phyloP scores from a whole-genome alignment of 2,888 invertebrate species.

The Athalia cordata region DNA sequence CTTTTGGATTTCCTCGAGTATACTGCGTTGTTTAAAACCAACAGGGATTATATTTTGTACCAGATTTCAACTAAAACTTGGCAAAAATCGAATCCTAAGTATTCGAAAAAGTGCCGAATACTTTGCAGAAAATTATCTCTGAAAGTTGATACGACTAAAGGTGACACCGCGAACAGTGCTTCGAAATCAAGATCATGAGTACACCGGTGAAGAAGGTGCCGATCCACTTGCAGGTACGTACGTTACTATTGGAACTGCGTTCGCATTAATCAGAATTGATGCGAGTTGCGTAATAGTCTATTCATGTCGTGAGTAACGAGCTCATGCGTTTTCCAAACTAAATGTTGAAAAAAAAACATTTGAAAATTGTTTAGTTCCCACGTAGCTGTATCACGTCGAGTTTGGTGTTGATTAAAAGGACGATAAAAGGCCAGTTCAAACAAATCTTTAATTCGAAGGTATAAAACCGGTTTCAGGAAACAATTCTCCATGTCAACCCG shows the following conservation, averaged over 20 bases:
- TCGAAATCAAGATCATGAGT: constrained; percentile 74
- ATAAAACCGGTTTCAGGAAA: too few relatives aligned
- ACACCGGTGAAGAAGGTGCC: constrained; percentile 96
- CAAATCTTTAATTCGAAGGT: too few relatives aligned
- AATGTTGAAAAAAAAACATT: neutral
- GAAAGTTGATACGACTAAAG: constrained; percentile 33
- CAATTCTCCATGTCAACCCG: too few relatives aligned
- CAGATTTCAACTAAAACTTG: too few relatives aligned
- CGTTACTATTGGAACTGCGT: too few relatives aligned
- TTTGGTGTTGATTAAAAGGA: too few relatives aligned
- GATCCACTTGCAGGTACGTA: constrained; percentile 91
- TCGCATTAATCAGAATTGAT: neutral
- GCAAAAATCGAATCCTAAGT: neutral
- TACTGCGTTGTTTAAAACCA: neutral
- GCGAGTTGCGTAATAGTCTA: constrained; percentile 22
- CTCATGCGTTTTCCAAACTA: neutral
- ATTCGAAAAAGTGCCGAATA: too few relatives aligned
- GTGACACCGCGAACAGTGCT: neutral
- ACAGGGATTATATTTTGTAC: too few relatives aligned
- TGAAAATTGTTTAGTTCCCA: too few relatives aligned
- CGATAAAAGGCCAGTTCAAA: too few relatives aligned
- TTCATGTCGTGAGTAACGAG: neutral
- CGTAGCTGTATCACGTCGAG: too few relatives aligned
- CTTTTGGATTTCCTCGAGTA: neutral
- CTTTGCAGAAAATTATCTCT: constrained; percentile 14